Base-by-base conservation (phyloP, 2,888 invertebrate genomes). In the Ptychoptera albimana region DNA sequence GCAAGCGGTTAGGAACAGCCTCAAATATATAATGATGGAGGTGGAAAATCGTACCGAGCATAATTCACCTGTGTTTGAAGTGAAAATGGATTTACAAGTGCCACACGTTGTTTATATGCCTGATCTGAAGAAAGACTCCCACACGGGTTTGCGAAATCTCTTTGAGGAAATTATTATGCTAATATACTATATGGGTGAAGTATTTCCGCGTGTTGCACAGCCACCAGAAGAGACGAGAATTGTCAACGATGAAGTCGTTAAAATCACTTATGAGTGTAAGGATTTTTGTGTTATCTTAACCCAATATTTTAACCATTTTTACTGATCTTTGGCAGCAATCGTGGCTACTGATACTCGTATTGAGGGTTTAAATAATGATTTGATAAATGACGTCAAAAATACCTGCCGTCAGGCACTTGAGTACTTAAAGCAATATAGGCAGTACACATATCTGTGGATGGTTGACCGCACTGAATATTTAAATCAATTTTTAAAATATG, bases 401-500 rank as follows among this genome's bases (percentile, higher is more conserved):
- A 23, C 23, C 3, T 23, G 23, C 7, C 23, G 23, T 23, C 7
- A 3, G 7, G 23, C 23, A 7, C 23, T 23, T 23, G 23, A 23
- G 23, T 23, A 23, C 23, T 23, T 23, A 23, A 56, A 60, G 39
- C 56, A 68, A 56, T 83, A 76, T 53, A 74, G 78, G 44, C 72
- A 75, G 48, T 87, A 81, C 58, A 71, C 79, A 0, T 81, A 80
- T 55, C 64, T 93, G 8, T 94, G 93, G 92, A 60, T 75, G 42
- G 83, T 86, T 55, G 80, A 88, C 57, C 71, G 80, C 35, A 74
- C 78, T 43, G 79, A 82, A 53, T 83, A 81, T 55, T 67, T 92
- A 54, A 63, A 72, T 1, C 75, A 80, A 50, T 91, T 93, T 63
- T 64, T 92, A 43, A 73, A 71, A 49, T 89, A 83, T 58, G 81